These are phyloP conservation scores for Toxotes chatareus DNA, from an alignment of 2,113 vertebrate species.

Conservation along the genomic window DNA sequence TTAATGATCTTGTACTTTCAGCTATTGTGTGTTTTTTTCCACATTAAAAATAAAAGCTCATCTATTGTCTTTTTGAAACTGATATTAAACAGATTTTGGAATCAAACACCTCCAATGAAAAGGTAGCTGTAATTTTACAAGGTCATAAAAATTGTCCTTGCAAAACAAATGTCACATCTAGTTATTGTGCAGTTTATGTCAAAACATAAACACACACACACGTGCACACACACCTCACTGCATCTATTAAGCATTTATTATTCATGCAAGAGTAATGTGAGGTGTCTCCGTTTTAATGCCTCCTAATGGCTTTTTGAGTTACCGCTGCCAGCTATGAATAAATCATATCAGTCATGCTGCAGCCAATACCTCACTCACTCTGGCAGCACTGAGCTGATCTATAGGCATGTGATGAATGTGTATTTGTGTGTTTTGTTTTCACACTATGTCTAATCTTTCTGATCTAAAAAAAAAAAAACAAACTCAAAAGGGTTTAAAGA, in stretches of 20 bases:
- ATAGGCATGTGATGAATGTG: constrained; percentile 45
- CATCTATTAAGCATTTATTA: constrained; percentile 76
- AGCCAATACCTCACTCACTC: constrained; percentile 54
- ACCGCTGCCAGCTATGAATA: constrained; percentile 76
- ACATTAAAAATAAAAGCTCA: too few relatives aligned
- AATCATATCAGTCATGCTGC: constrained; percentile 73
- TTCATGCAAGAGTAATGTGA: constrained; percentile 80
- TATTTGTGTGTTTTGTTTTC: constrained; percentile 21
- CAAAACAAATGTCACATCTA: background rate
- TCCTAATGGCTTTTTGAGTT: constrained; percentile 82
- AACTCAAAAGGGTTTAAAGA: background rate
- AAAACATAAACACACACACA: constrained; percentile 26
- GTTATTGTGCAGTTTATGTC: constrained; percentile 16
- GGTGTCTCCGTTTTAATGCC: constrained; percentile 81
- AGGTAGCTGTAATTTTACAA: background rate
- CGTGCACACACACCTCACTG: constrained; percentile 34
- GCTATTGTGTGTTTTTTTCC: background rate
- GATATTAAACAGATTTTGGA: background rate
- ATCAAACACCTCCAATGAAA: background rate
- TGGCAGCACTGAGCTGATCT: constrained; percentile 50
- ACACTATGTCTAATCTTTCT: background rate
- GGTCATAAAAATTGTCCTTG: background rate
- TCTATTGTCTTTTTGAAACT: background rate
- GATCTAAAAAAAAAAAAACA: background rate
- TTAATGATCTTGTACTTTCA: background rate